Base-by-base conservation (phyloP, 2,113 vertebrate species). In the Hippoglossus stenolepis region DNA sequence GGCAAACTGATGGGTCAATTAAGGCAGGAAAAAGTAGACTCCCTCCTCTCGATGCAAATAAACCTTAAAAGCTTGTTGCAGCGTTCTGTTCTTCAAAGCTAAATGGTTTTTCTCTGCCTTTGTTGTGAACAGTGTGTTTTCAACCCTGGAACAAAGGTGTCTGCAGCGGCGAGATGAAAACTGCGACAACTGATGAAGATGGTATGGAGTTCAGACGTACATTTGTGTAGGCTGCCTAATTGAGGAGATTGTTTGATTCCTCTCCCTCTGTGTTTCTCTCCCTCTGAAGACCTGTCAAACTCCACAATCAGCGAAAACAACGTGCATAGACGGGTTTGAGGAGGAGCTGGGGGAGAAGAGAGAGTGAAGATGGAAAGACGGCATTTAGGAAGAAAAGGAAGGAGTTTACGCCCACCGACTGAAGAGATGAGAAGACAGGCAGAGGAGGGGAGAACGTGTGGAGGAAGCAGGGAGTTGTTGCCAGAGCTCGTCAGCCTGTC, bases 221-320 rank as follows among this genome's bases (percentile, higher is more conserved):
- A 77, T 70, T 69, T 79, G 87, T 84, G 89, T 90, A 85, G 87
- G 90, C 91, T 75, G 87, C 87, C 87, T 91, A 91, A 92, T 89
- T 90, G 89, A 89, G 76, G 83, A 82, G 89, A 89, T 86, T 87
- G 89, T 93, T 92, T 91, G 90, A 93, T 90, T 91, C 73, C 47
- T 13, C 77, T 84, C 57, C 40, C 83, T 87, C 90, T 90, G 84
- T 38, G 35, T 38, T 38, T 38, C 47, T 5, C 77, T 84, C 57
- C 40, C 83, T 89, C 90, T 90, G 84, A 87, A 90, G 87, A 86
- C 85, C 86, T 88, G 89, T 90, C 91, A 90, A 87, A 79, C 77
- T 89, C 21, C 35, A 65, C 84, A 87, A 85, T 88, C 74, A 38
- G 82, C 49, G 3, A 75, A 82, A 87, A 86, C 73, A 83, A 82